A percentile compares a stretch with the other conserved stretches of the same genome.
Evolutionary conservation across 2,113 vertebrate species (phyloP).

Genomic region (Etheostoma spectabile): DNA sequence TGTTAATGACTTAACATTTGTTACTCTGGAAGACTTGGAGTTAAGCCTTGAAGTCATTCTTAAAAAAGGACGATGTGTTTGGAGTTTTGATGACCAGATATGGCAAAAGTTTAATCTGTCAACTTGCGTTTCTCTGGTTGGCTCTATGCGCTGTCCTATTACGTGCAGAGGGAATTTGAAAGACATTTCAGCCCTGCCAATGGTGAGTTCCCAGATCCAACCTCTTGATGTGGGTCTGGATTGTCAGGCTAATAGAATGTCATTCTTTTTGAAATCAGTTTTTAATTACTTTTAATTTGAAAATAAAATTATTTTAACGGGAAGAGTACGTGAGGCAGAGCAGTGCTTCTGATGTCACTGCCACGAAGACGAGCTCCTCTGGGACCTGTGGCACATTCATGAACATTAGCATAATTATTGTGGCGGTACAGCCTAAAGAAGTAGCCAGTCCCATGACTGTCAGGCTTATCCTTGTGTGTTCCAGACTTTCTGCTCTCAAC

Average conservation of each 20-base stretch:
- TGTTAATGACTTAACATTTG: background rate
- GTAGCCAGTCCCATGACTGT: slow-evolving; percentile 11
- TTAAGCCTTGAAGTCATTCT: too few relatives aligned
- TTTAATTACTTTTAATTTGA: background rate
- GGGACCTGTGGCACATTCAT: slow-evolving; percentile 33
- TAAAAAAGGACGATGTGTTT: too few relatives aligned
- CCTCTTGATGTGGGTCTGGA: too few relatives aligned
- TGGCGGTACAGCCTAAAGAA: slow-evolving; percentile 1
- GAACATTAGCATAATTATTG: slow-evolving; percentile 37
- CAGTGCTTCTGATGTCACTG: slow-evolving; percentile 19
- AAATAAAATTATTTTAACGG: slow-evolving; percentile 30
- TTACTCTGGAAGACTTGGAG: too few relatives aligned
- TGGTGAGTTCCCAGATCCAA: too few relatives aligned
- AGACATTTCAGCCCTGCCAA: too few relatives aligned
- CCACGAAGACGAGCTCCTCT: slow-evolving; percentile 16
- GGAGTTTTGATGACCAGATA: too few relatives aligned
- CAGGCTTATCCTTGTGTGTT: background rate
- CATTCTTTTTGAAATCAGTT: background rate
- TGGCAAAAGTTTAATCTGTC: too few relatives aligned
- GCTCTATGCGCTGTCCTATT: too few relatives aligned
- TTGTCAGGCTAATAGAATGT: background rate
- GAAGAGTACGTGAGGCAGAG: slow-evolving; percentile 28
- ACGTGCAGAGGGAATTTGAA: too few relatives aligned
- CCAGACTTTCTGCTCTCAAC: background rate
- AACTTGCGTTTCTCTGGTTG: too few relatives aligned